Base-by-base conservation (phyloP, 2,113 vertebrate genomes). In the Clarias magur region DNA sequence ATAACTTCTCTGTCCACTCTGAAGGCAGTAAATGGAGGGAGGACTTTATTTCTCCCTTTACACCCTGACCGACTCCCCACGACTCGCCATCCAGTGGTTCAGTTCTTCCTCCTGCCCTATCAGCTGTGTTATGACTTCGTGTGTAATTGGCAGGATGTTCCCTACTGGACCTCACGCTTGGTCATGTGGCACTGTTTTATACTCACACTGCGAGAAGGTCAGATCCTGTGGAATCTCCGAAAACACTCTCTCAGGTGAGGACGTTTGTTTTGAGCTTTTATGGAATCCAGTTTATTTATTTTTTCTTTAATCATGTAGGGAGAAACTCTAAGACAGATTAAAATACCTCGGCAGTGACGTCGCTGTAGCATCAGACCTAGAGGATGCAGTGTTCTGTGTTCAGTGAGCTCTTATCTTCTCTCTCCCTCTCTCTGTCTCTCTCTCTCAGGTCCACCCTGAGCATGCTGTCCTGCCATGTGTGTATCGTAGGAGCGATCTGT, bases 181-280 rank as follows among this genome's bases (percentile, higher is more conserved):
- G 13, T 85, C 59, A 73, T 88, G 59, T 63, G 48, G 54, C 72
- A 63, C 25, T 68, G 83, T 7, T 53, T 82, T 9, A 12, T 82
- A 13, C 67, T 88, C 56, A 75, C 87, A 0, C 93, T 97, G 88
- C 93, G 98, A 92, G 98, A 99, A 60, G 93, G 95, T 48, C 92
- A 96, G 38, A 93, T 96, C 3, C 94, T 98, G 81, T 98, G 97
- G 96, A 95, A 94, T 73, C 95, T 98, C 73, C 97, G 97, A 96
- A 95, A 92, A 95, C 85, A 93, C 95, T 68, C 93, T 96, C 87
- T 98, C 88, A 97, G 95, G 98, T 99, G 93, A 82, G 75, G 19
- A 42, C 10, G 70, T 42, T 42, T 38, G 2, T n/a, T 80, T 80
- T 13, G 42, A 57, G 38, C 30, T 2, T 34, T 70, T 30, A 68